phyloP scores from a whole-genome alignment of 2,888 invertebrate species.

The Venusia cambrica region DNA sequence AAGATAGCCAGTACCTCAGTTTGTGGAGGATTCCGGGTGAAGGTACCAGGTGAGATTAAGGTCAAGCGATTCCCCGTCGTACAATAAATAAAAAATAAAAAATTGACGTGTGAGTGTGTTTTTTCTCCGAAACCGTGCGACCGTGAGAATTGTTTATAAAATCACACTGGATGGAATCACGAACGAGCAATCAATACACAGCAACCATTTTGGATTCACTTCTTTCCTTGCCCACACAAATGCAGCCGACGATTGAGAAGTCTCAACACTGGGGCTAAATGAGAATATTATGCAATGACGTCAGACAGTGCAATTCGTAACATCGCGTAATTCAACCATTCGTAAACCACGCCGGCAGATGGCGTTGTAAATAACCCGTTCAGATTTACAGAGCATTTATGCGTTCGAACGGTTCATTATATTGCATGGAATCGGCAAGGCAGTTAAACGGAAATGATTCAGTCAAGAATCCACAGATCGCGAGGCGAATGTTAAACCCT shows the following conservation, averaged over 20 bases:
- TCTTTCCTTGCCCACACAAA: slow-evolving; percentile 20
- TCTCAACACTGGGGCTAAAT: slow-evolving; percentile 16
- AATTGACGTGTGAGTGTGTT: slow-evolving; percentile 10
- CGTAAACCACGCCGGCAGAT: slow-evolving; percentile 15
- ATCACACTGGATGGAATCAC: slow-evolving; percentile 18
- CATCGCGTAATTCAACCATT: slow-evolving; percentile 13
- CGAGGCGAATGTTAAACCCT: slow-evolving; percentile 4
- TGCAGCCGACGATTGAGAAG: slow-evolving; percentile 22
- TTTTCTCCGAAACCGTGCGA: slow-evolving; percentile 8
- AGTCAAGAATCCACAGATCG: slow-evolving; percentile 9
- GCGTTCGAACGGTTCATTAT: slow-evolving; percentile 6
- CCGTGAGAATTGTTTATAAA: slow-evolving; percentile 17
- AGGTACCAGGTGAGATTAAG: too few species aligned
- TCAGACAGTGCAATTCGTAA: slow-evolving; percentile 17
- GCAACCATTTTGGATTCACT: slow-evolving; percentile 23
- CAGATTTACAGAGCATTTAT: slow-evolving; percentile 14
- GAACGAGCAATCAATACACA: slow-evolving; percentile 21
- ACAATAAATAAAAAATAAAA: too few species aligned
- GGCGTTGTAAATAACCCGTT: slow-evolving; percentile 17
- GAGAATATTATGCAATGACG: slow-evolving; percentile 25
- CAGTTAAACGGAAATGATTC: slow-evolving; percentile 16
- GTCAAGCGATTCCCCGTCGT: too few species aligned
- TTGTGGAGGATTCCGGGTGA: too few species aligned
- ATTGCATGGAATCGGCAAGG: slow-evolving; percentile 10
- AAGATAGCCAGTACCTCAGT: too few species aligned